These are phyloP conservation scores for Schrankia costaestrigalis DNA, from an alignment of 2,888 invertebrate genomes.

Conservation along the genomic window DNA sequence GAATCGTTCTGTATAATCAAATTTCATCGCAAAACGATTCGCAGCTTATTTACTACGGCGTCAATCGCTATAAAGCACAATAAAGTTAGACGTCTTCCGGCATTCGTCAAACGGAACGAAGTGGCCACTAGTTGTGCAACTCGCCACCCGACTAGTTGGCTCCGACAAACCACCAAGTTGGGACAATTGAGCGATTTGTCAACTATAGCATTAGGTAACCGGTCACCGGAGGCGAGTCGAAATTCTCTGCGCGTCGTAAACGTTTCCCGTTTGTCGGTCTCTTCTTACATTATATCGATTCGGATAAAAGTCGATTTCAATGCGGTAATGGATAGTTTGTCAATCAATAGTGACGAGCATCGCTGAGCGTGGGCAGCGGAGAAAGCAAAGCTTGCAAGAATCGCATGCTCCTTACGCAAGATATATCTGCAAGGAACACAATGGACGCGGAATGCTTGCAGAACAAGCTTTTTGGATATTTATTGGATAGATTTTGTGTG, in stretches of 20 bases:
- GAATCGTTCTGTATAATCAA: conserved; percentile 41
- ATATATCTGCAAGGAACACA: conserved; percentile 75
- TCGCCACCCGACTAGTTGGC: conserved; percentile 64
- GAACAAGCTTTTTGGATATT: conserved; percentile 80
- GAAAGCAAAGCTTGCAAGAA: conserved; percentile 54
- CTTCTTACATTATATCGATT: conserved; percentile 51
- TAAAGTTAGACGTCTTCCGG: conserved; percentile 72
- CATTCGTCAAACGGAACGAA: conserved; percentile 60
- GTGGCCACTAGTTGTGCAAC: conserved; percentile 60
- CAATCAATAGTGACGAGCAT: conserved; percentile 59
- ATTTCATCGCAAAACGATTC: conserved; percentile 46
- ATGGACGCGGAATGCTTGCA: conserved; percentile 72
- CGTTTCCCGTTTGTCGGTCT: conserved; percentile 44
- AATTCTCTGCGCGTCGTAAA: conserved; percentile 42
- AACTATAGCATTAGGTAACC: conserved; percentile 68
- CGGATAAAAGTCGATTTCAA: conserved; percentile 48
- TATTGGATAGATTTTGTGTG: conserved; percentile 78
- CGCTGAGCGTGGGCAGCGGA: conserved; percentile 60
- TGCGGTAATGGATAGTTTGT: conserved; percentile 66
- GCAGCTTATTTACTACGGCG: conserved; percentile 53
- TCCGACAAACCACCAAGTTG: conserved; percentile 51
- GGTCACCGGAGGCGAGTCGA: conserved; percentile 54
- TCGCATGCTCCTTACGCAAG: conserved; percentile 72
- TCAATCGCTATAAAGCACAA: conserved; percentile 69
- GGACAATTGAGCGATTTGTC: conserved; percentile 80